Conservation (phyloP, 2,113 vertebrate species). For the Prionailurus bengalensis region DNA sequence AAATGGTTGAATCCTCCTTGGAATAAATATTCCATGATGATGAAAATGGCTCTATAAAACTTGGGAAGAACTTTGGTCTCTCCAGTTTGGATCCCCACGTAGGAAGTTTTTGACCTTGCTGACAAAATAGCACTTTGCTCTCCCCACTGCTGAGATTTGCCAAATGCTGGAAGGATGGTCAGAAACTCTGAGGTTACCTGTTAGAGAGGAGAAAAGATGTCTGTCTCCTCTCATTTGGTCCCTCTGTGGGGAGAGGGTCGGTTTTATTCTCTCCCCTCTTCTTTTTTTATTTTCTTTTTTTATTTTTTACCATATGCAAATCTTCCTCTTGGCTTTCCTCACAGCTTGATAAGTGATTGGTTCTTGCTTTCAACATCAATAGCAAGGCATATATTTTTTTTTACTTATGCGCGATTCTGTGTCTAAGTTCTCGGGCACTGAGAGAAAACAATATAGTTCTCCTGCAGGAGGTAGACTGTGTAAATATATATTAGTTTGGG, state of each 20-base stretch:
- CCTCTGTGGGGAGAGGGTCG: constrained; percentile 25
- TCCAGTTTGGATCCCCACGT: background rate
- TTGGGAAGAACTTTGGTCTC: constrained; percentile 29
- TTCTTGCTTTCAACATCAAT: constrained; percentile 85
- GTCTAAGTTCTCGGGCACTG: constrained; percentile 77
- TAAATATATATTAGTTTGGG: constrained; percentile 90
- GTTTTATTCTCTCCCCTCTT: background rate
- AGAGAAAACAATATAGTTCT: constrained; percentile 87
- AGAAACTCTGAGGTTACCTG: constrained; percentile 2
- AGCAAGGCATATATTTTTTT: constrained; percentile 79
- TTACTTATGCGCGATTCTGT: constrained; percentile 80
- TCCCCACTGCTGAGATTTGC: background rate
- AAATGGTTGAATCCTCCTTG: background rate
- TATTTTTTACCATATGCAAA: constrained; percentile 81
- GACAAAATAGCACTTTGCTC: constrained; percentile 63
- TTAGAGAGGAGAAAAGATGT: constrained; percentile 44
- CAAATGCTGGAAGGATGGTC: background rate
- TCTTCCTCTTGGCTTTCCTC: constrained; percentile 76
- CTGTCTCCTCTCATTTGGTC: background rate
- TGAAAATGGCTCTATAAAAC: background rate
- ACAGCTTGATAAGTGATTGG: constrained; percentile 88
- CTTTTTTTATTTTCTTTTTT: background rate
- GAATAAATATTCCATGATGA: background rate
- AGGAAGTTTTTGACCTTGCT: constrained; percentile 57
- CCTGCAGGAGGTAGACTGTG: constrained; percentile 89